A percentile compares a stretch with the other conserved stretches of the same genome.
These are phyloP conservation scores for Diplodus sargus DNA, from an alignment of 2,797 vertebrate genomes.

Conservation along the genomic window DNA sequence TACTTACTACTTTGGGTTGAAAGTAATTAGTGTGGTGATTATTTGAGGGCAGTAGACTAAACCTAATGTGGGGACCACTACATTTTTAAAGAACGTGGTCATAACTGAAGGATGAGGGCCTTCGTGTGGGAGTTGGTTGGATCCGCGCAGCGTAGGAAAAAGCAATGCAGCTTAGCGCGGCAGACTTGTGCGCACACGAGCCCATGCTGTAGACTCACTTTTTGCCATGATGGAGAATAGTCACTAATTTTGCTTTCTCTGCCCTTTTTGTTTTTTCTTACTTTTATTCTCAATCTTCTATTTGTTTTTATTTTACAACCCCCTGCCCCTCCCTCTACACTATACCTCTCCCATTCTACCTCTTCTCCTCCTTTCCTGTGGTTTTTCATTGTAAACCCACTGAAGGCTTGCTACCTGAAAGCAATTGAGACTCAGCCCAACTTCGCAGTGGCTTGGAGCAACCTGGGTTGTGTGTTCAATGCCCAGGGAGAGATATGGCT, in stretches of 20 bases:
- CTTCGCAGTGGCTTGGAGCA: slow-evolving; percentile 99
- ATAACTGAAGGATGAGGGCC: slow-evolving; percentile 94
- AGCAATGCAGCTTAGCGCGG: slow-evolving; percentile 96
- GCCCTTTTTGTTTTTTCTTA: slow-evolving; percentile 86
- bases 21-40: not conserved
- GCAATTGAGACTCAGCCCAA: slow-evolving; percentile 99
- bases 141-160: slow-evolving; percentile 99
- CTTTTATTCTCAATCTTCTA: slow-evolving; percentile 85
- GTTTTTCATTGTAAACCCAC: slow-evolving; percentile 86
- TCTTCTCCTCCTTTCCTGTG: slow-evolving; percentile 75
- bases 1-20: not conserved
- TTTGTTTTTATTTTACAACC: slow-evolving; percentile 83
- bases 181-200: slow-evolving; percentile 94
- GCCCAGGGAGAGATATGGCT: slow-evolving; percentile 99
- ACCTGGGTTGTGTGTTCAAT: slow-evolving; percentile 99
- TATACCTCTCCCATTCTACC: slow-evolving; percentile 73
- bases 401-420: slow-evolving; percentile 99
- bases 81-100: slow-evolving; percentile 54
- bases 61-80: slow-evolving; percentile 19
- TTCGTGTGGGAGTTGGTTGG: slow-evolving; percentile 93
- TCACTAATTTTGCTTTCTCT: slow-evolving; percentile 90
- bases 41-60: not conserved
- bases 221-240: slow-evolving; percentile 91
- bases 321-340: slow-evolving; percentile 78
- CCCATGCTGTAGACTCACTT: slow-evolving; percentile 99